Percentiles rank a stretch among this genome's conserved stretches.
Conservation (phyloP, 2,113 vertebrate species). For the Limanda limanda region DNA sequence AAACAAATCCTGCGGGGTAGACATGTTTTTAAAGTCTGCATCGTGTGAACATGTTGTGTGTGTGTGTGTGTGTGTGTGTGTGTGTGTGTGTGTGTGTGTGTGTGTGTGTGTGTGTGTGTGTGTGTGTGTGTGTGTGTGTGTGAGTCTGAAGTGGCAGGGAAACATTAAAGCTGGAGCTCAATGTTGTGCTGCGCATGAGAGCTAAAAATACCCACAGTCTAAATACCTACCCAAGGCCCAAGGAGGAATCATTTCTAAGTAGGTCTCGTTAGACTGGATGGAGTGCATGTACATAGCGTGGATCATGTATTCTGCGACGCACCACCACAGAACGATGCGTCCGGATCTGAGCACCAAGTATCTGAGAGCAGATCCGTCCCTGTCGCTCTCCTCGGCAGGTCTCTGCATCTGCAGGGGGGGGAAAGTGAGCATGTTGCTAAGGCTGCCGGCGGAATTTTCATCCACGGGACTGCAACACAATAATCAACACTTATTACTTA, state of each 20-base stretch:
- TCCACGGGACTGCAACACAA: too few species aligned
- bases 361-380: conserved; percentile 52
- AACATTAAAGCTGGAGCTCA: conserved; percentile 11
- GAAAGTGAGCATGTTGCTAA: not conserved
- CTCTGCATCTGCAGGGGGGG: conserved; percentile 83
- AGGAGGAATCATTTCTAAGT: conserved; percentile 87
- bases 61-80: too few species aligned
- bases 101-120: too few species aligned
- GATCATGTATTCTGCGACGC: conserved; percentile 90
- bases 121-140: not conserved
- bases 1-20: conserved; percentile 4
- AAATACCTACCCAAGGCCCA: conserved; percentile 91
- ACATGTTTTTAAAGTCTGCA: conserved; percentile 27
- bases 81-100: too few species aligned
- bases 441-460: too few species aligned
- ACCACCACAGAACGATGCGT: conserved; percentile 92
- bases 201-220: conserved; percentile 4
- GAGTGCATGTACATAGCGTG: conserved; percentile 94
- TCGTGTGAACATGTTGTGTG: conserved; percentile 3
- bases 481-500: too few species aligned
- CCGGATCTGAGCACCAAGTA: conserved; percentile 75
- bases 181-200: not conserved
- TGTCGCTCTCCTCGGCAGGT: conserved; percentile 60
- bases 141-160: conserved; percentile 8
- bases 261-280: conserved; percentile 87